Evolutionary conservation across 2,888 invertebrate species (phyloP).

Genomic region (Apamea epomidion): DNA sequence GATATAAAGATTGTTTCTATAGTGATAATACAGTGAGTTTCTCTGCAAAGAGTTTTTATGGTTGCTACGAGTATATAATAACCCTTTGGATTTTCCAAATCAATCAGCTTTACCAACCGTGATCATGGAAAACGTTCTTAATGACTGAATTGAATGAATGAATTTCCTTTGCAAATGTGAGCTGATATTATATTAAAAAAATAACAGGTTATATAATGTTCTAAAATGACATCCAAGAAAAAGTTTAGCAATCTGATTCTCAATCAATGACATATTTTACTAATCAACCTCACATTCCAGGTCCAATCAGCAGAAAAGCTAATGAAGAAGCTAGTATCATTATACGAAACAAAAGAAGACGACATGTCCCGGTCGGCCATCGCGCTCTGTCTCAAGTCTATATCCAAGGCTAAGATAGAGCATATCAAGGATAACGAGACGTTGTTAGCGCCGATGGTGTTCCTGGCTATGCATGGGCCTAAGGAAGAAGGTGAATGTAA

Average conservation of each 20-base stretch:
- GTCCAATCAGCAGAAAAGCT: conserved; percentile 90
- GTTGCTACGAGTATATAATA: neutral
- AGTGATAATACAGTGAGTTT: neutral
- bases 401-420: conserved; percentile 95
- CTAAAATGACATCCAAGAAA: neutral
- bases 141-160: no score
- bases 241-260: neutral
- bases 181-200: neutral
- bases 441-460: conserved; percentile 95
- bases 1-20: neutral
- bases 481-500: conserved; percentile 90
- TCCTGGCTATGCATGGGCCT: conserved; percentile 97
- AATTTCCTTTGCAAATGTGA: neutral
- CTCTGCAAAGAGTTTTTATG: neutral
- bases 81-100: neutral
- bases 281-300: conserved; percentile 64
- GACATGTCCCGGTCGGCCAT: conserved; percentile 94
- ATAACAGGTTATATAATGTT: neutral
- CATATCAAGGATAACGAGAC: conserved; percentile 94
- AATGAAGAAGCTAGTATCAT: conserved; percentile 89
- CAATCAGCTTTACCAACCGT: neutral
- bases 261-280: neutral
- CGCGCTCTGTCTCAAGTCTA: conserved; percentile 94
- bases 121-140: neutral
- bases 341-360: conserved; percentile 91